Conservation (phyloP, 2,888 invertebrate species). For the Leptopterna dolabrata region DNA sequence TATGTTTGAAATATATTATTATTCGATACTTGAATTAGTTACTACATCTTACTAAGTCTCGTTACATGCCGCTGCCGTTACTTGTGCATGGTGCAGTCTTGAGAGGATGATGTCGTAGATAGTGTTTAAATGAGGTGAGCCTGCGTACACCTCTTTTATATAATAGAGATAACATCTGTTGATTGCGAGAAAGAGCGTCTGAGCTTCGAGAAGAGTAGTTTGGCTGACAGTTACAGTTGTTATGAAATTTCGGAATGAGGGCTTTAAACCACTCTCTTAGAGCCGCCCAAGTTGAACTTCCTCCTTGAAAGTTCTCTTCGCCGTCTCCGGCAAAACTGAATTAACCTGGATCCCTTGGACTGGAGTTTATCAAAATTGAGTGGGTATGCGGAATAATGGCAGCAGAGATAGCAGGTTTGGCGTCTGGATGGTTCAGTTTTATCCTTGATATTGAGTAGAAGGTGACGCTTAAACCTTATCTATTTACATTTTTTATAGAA, state of each 20-base stretch:
- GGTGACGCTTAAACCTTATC: too few relatives aligned
- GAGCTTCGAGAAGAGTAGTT: background rate
- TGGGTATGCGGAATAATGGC: background rate
- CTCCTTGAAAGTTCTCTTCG: background rate
- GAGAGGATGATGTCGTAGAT: too few relatives aligned
- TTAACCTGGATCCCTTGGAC: background rate
- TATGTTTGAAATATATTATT: too few relatives aligned
- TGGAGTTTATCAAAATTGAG: background rate
- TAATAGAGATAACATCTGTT: background rate
- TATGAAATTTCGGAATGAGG: background rate
- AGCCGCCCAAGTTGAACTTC: background rate
- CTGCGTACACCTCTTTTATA: background rate
- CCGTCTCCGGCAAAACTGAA: background rate
- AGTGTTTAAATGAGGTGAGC: too few relatives aligned
- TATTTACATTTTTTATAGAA: too few relatives aligned
- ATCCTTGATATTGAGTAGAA: too few relatives aligned
- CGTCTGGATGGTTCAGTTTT: too few relatives aligned
- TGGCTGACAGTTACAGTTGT: slow-evolving; percentile 11
- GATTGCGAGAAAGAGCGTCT: background rate
- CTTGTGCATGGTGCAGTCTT: too few relatives aligned
- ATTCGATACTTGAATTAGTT: too few relatives aligned
- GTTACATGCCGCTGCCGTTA: too few relatives aligned
- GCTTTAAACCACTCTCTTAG: background rate
- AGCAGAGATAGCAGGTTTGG: background rate
- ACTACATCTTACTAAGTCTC: too few relatives aligned